Evolutionary conservation across 2,888 invertebrate species (phyloP).

Genomic region (Coelogynopora nodosa): DNA sequence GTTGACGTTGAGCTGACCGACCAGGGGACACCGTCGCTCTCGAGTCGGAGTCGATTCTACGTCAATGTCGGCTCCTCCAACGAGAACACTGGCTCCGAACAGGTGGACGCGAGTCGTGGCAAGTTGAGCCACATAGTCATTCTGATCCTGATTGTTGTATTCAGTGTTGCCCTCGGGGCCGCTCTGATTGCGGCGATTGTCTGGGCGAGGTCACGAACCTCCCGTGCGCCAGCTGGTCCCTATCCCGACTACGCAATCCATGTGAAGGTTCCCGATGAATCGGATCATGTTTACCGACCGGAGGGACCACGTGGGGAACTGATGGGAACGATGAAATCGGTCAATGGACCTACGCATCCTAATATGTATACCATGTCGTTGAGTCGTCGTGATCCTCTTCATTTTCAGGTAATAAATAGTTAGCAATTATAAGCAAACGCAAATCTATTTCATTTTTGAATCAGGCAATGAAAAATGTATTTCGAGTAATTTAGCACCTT

Average conservation of each 20-base stretch:
- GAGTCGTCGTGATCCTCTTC: background rate
- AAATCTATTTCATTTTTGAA: background rate
- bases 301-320: background rate
- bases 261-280: background rate
- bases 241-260: constrained; percentile 2
- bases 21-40: background rate
- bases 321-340: background rate
- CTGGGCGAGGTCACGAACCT: constrained; percentile 29
- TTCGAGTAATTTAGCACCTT: too few relatives aligned
- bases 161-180: constrained; percentile 19
- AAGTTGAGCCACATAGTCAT: constrained; percentile 36
- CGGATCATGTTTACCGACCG: background rate
- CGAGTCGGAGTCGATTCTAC: background rate
- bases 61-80: background rate
- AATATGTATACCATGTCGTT: constrained; percentile 14
- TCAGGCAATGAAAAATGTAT: too few relatives aligned
- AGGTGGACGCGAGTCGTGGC: background rate
- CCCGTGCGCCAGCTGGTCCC: background rate
- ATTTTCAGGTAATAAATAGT: background rate
- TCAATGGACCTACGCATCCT: background rate
- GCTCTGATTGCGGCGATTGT: constrained; percentile 36
- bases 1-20: constrained; percentile 1
- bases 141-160: constrained; percentile 39
- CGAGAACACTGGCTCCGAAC: background rate
- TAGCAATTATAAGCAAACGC: background rate